Base-by-base conservation (phyloP, 2,888 invertebrate genomes). In the Prosopocoilus inquinatus region DNA sequence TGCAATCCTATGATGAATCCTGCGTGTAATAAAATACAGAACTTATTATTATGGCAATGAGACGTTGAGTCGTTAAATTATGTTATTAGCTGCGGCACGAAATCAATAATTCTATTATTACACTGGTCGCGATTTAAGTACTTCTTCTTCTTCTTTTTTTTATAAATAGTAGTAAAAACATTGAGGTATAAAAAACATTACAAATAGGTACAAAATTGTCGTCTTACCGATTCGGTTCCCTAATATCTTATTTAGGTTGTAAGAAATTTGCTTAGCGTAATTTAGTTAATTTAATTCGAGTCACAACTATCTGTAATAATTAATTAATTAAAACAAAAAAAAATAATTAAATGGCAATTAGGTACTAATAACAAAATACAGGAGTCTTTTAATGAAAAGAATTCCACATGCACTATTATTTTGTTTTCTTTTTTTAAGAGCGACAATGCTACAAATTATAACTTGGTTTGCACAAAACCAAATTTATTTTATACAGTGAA, bases 151-250 rank as follows among this genome's bases (percentile, higher is more conserved):
- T 64, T 67, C 67, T 66, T 67, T 63, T 67, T 63, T 28, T 28
- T 28, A 28, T 28, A 28, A 28, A 28, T 28, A 28, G 20, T 28
- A 28, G 20, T 28, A 70, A 70, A 72, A 72, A 73, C 70, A 71
- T 64, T 69, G 73, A 73, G 70, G 72, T 75, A 75, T 71, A 71
- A 75, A 66, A 65, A 72, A 73, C 61, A 69, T 70, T 71, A 70
- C 65, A 67, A 70, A 69, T 67, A 70, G 66, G 69, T 70, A 71
- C 67, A 68, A 71, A 69, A 67, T 60, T 51, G 28, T 50, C 12
- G 41, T 33, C 32, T 44, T 11, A 41, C 20, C 20, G 20, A 28
- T 28, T 28, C 7, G 20, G 20, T 28, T 28, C 7, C 20, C 20
- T 28, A 28, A 28, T 28, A 28, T 28, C 20, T 28, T 28, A 28